Evolutionary conservation across 2,888 invertebrate species (phyloP).

Genomic region (Oscheius sp.): DNA sequence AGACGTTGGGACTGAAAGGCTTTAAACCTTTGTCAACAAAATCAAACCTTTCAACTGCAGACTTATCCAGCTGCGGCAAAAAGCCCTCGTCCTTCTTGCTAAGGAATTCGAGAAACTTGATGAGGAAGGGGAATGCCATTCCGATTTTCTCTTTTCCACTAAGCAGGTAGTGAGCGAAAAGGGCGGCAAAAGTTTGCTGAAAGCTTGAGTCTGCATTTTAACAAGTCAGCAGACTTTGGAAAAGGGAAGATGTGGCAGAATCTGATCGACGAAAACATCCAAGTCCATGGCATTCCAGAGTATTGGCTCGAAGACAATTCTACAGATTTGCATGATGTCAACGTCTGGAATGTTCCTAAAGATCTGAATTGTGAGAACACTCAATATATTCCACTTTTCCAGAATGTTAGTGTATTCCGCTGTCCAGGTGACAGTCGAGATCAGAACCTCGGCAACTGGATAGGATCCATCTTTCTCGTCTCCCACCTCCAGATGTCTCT

Average conservation of each 20-base stretch:
- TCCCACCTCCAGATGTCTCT: constrained; percentile 17
- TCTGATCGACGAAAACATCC: constrained; percentile 24
- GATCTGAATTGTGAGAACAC: too few species aligned
- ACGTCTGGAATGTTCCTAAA: constrained; percentile 33
- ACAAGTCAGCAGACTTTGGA: constrained; percentile 7
- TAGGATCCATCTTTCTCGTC: neutral
- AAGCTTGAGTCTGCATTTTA: neutral
- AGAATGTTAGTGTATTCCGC: constrained; percentile 15
- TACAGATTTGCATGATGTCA: constrained; percentile 32
- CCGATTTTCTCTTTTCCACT: constrained; percentile 9
- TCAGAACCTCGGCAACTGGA: constrained; percentile 1
- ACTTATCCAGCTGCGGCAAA: constrained; percentile 5
- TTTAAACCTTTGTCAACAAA: neutral
- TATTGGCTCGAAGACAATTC: constrained; percentile 30
- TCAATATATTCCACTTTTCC: neutral
- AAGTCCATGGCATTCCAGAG: constrained; percentile 10
- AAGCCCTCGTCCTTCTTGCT: neutral
- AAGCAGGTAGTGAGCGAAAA: constrained; percentile 15
- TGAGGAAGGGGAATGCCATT: neutral
- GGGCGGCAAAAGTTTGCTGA: constrained; percentile 14
- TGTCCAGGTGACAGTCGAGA: constrained; percentile 9
- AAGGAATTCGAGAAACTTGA: constrained; percentile 5
- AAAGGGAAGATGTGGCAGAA: constrained; percentile 15
- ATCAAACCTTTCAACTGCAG: constrained; percentile 13
- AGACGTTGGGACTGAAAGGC: constrained; percentile 22